Evolutionary conservation across 2,113 vertebrate species (phyloP).

Genomic region (Varanus salvator): DNA sequence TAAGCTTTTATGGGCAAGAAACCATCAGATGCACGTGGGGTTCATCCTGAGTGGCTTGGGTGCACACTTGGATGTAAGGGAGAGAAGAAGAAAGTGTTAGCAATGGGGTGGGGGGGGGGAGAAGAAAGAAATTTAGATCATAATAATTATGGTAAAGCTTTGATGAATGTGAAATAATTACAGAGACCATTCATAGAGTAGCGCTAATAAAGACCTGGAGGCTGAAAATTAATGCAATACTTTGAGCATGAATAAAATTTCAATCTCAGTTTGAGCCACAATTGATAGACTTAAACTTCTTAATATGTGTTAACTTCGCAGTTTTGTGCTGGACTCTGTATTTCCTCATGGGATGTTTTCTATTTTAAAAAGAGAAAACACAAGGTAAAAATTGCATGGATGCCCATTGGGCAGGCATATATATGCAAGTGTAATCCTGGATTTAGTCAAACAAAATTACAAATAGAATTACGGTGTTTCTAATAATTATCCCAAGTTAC

Average conservation of each 20-base stretch:
- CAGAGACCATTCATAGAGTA: not conserved
- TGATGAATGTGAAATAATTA: not conserved
- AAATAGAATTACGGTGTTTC: not conserved
- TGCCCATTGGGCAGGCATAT: not conserved
- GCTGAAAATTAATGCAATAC: not conserved
- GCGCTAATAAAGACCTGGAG: not conserved
- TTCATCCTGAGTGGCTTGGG: not conserved
- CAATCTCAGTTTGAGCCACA: not conserved
- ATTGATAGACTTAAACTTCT: not conserved
- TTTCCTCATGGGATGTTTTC: not conserved
- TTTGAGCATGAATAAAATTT: not conserved
- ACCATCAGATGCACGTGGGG: not conserved
- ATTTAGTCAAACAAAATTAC: not conserved
- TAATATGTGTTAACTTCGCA: not conserved
- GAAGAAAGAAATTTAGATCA: not conserved
- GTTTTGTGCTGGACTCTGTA: not conserved
- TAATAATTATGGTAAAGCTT: not conserved
- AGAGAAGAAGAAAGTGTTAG: not conserved
- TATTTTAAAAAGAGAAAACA: not conserved
- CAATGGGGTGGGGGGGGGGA: not conserved
- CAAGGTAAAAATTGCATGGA: not conserved
- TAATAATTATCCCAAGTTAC: not conserved
- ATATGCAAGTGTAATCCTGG: not conserved
- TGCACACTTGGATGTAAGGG: not conserved
- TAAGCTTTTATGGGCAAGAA: too few relatives aligned